Percentiles rank a stretch among this genome's conserved stretches.
Evolutionary conservation across 2,113 vertebrate species (phyloP).

Genomic region (Balaeniceps rex): DNA sequence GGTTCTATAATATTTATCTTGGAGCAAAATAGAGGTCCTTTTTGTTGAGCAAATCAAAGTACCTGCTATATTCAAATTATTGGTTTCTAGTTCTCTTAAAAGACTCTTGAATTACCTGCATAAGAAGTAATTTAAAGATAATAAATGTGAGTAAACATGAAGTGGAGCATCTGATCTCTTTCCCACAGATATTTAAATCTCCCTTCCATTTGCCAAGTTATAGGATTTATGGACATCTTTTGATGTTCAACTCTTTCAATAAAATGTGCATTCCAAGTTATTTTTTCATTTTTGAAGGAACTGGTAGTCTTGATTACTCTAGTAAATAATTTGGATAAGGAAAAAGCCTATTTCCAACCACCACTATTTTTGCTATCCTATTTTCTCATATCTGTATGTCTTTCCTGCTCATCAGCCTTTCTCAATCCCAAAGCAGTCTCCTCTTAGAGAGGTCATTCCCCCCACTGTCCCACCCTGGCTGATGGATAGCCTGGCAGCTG

Average conservation of each 20-base stretch:
- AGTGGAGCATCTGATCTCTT: not conserved
- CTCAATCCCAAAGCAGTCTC: not conserved
- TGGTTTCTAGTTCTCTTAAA: not conserved
- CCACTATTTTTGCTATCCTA: not conserved
- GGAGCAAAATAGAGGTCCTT: not conserved
- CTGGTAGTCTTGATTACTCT: not conserved
- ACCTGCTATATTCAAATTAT: not conserved
- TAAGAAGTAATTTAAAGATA: not conserved
- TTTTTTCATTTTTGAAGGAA: not conserved
- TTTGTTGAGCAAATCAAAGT: not conserved
- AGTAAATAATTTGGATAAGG: not conserved
- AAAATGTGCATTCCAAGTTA: not conserved
- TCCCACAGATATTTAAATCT: not conserved
- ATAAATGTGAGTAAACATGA: not conserved
- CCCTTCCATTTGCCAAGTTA: not conserved
- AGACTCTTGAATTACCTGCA: not conserved
- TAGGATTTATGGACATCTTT: not conserved
- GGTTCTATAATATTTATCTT: not conserved
- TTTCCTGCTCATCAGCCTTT: not conserved
- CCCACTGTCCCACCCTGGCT: not conserved
- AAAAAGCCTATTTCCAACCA: not conserved
- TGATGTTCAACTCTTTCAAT: not conserved
- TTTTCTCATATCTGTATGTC: fast-evolving
- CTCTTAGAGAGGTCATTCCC: not conserved
- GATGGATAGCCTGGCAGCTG: not conserved